phyloP scores from a whole-genome alignment of 1,140 invertebrate species.

The Solenopsis invicta region DNA sequence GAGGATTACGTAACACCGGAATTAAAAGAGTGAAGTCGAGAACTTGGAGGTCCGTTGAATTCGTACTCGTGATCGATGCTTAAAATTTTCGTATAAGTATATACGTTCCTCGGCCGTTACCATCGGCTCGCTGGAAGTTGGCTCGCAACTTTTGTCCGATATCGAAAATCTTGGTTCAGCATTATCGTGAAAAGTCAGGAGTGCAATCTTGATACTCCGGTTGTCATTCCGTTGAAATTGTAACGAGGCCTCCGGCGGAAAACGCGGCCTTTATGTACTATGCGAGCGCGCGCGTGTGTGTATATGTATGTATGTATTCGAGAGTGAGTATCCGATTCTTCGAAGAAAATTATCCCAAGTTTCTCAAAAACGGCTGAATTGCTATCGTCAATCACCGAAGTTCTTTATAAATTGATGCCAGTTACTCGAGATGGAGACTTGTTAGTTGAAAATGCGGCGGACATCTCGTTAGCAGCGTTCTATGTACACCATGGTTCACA shows the following conservation, averaged over 20 bases:
- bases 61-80: constrained; percentile 50
- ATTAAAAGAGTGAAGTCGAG: constrained; percentile 46
- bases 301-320: not conserved
- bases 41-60: constrained; percentile 37
- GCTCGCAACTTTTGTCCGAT: constrained; percentile 56
- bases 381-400: constrained; percentile 44
- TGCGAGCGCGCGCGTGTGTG: too few relatives aligned
- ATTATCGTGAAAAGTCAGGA: constrained; percentile 49
- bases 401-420: constrained; percentile 54
- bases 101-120: constrained; percentile 41
- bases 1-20: constrained; percentile 35
- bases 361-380: constrained; percentile 55
- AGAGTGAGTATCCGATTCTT: not conserved
- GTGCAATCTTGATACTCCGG: constrained; percentile 46
- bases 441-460: constrained; percentile 44
- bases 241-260: constrained; percentile 17
- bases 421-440: constrained; percentile 38
- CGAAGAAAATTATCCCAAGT: constrained; percentile 41
- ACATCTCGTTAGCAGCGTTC: constrained; percentile 59
- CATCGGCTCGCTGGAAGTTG: constrained; percentile 34
- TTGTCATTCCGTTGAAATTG: constrained; percentile 56
- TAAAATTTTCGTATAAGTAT: constrained; percentile 62
- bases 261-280: not conserved
- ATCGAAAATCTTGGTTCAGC: constrained; percentile 60
- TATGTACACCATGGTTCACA: not conserved